Base-by-base conservation (phyloP, 2,888 invertebrate genomes). In the Diaprepes abbreviatus region DNA sequence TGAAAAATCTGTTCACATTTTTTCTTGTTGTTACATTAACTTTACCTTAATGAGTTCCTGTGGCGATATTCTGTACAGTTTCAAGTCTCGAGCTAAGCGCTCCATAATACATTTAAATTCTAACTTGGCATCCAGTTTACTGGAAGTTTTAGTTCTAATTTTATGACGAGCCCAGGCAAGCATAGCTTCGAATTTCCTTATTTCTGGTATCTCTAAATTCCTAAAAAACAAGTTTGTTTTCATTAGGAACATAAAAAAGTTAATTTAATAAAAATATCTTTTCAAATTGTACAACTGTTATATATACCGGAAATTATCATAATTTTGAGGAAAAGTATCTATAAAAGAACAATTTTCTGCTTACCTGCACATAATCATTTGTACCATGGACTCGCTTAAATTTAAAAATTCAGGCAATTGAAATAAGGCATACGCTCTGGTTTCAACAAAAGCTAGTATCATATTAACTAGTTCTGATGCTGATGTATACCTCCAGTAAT, bases 61-160 rank as follows among this genome's bases (percentile, higher is more conserved):
- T 12, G 96, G 96, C 74, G 96, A 93, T 82, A 96, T 96, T 82
- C 94, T 90, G 80, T 96, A 92, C 71, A 96, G 86, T 84, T 96
- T 95, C 72, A 96, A 87, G 82, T 96, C 96, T 79, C 94, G 88
- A 59, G 95, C 93, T 79, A 96, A 86, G 78, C 96, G 88, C 82
- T 95, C 95, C 96, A 96, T 96, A 77, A 93, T 95, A 85, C 94
- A 94, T 84, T 94, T 93, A 85, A 95, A 96, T 86, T 96, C 95
- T 81, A 93, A 89, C 85, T 92, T 93, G 73, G 93, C 93, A 83
- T 95, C 94, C 82, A 92, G 88, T 87, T 93, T 93, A 74, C 90
- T 89, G 73, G 93, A 91, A 78, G 92, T 89, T 85, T 92, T 93
- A 77, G 90, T 87, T 84, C 92, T 89, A 77, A 95, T 93, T 85